A percentile compares a stretch with the other conserved stretches of the same genome.
phyloP scores from a whole-genome alignment of 2,113 vertebrate species.

The Mesoclemmys tuberculata region DNA sequence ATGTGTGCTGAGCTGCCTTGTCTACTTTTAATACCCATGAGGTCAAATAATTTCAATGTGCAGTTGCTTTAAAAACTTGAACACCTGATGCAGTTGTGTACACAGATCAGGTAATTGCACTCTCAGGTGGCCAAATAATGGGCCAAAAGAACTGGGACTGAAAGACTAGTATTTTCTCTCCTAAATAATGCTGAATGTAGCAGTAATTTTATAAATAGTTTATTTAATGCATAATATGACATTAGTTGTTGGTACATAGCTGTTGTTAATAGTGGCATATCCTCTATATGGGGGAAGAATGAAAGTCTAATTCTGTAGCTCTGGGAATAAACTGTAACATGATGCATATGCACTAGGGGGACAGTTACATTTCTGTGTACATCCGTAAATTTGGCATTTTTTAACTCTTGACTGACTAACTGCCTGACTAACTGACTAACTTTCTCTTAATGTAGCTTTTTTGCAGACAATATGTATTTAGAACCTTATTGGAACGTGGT shows the following conservation, averaged over 20 bases:
- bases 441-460: neutral
- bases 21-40: neutral
- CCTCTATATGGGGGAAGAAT: neutral
- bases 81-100: neutral
- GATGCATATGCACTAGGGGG: neutral
- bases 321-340: neutral
- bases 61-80: neutral
- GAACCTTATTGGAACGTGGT: neutral
- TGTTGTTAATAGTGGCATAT: neutral
- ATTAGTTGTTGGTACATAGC: neutral
- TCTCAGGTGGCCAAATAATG: neutral
- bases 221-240: neutral
- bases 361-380: neutral
- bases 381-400: neutral
- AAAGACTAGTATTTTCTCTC: neutral
- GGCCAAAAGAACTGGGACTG: neutral
- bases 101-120: neutral
- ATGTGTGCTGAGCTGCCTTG: neutral
- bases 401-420: neutral
- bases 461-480: neutral
- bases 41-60: neutral
- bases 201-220: neutral
- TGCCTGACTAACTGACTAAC: neutral
- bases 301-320: neutral
- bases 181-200: neutral